phyloP scores from a whole-genome alignment of 2,113 vertebrate species.

The Psephotus haematonotus region DNA sequence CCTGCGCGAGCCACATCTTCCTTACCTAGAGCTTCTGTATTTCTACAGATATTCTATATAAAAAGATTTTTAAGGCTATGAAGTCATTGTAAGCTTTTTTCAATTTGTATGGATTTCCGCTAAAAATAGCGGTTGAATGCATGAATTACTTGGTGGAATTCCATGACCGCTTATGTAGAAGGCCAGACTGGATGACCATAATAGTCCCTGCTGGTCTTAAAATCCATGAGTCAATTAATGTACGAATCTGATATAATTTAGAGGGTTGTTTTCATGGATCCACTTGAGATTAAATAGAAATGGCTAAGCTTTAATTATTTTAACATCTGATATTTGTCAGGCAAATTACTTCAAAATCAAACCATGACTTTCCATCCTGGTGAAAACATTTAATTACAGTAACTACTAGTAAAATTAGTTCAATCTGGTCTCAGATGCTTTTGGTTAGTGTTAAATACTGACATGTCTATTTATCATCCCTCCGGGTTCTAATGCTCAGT shows the following conservation, averaged over 20 bases:
- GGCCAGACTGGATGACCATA: conserved; percentile 8
- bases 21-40: neutral
- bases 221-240: conserved; percentile 18
- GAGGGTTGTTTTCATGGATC: conserved; percentile 20
- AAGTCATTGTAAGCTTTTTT: neutral
- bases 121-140: neutral
- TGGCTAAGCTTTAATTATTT: conserved; percentile 32
- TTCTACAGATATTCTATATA: neutral
- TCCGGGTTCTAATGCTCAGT: neutral
- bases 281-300: conserved; percentile 29
- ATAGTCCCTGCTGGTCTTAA: neutral
- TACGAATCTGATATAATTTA: neutral
- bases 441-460: conserved; percentile 40
- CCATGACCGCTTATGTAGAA: neutral
- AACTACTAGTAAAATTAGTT: conserved; percentile 47
- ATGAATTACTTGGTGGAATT: neutral
- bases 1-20: neutral
- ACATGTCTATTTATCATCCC: neutral
- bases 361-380: neutral
- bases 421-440: conserved; percentile 13
- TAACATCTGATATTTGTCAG: conserved; percentile 57
- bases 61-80: neutral
- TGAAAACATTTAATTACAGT: conserved; percentile 56
- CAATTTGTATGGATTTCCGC: neutral
- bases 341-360: conserved; percentile 30